A percentile compares a stretch with the other conserved stretches of the same genome.
Conservation (phyloP, 53 echinoderm and acorn worm genomes). For the Paelopatides confundens region DNA sequence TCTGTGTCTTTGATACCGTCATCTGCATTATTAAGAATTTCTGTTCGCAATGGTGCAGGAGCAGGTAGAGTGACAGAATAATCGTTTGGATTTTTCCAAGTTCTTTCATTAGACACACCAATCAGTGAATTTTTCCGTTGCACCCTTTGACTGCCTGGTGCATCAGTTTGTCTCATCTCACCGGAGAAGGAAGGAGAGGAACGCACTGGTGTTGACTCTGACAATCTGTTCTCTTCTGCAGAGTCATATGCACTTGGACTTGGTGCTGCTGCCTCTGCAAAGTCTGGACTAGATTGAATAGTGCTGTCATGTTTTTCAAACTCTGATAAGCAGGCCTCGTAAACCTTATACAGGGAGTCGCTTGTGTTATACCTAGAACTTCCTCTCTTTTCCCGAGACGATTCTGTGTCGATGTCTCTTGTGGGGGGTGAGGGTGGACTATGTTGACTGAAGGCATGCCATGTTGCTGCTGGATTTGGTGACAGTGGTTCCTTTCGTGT, state of each 20-base stretch:
- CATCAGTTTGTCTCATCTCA: conserved; percentile 35
- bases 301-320: not conserved
- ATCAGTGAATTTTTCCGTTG: conserved; percentile 20
- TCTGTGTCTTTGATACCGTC: conserved; percentile 12
- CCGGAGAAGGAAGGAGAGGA: not conserved
- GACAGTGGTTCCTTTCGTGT: not conserved
- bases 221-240: not conserved
- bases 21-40: not conserved
- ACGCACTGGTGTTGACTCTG: not conserved
- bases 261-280: not conserved
- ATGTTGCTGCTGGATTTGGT: not conserved
- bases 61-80: conserved; percentile 44
- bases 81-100: conserved; percentile 85
- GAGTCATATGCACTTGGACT: too few relatives aligned
- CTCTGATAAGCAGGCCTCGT: not conserved
- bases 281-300: not conserved
- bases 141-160: conserved; percentile 55
- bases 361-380: conserved; percentile 8
- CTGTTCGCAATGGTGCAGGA: not conserved
- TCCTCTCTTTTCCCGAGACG: not conserved
- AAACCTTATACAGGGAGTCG: conserved; percentile 25
- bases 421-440: conserved; percentile 72
- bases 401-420: conserved; percentile 52
- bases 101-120: conserved; percentile 64
- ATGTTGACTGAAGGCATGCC: not conserved